Evolutionary conservation across 2,113 vertebrate genomes (phyloP).

Genomic region (Eretmodus cyanostictus): DNA sequence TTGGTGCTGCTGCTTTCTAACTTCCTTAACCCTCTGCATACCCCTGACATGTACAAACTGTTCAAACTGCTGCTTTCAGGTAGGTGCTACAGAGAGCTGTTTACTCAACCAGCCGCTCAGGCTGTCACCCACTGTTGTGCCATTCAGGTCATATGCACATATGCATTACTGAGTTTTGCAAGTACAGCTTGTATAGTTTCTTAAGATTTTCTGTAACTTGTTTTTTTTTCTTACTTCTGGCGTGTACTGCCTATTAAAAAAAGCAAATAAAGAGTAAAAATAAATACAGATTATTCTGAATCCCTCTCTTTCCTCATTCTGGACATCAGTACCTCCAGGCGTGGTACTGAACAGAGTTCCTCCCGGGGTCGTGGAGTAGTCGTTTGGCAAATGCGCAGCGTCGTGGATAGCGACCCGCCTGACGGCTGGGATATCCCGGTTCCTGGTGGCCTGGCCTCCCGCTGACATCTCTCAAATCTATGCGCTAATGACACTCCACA

Average conservation of each 20-base stretch:
- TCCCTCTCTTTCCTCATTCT: neutral
- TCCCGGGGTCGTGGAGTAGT: slow-evolving; percentile 87
- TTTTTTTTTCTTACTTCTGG: neutral
- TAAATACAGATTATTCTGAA: neutral
- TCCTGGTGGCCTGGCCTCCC: slow-evolving; percentile 71
- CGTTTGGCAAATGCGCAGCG: slow-evolving; percentile 79
- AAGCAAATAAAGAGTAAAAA: neutral
- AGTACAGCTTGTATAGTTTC: neutral
- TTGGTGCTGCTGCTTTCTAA: neutral
- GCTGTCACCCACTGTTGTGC: neutral
- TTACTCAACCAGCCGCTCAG: neutral
- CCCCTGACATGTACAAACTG: neutral
- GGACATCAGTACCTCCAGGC: slow-evolving; percentile 76
- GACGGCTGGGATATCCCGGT: slow-evolving; percentile 79
- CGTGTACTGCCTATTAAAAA: neutral
- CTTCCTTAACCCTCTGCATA: neutral
- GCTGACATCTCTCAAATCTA: slow-evolving; percentile 70
- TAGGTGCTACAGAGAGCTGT: neutral
- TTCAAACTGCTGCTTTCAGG: neutral
- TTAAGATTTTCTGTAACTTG: neutral
- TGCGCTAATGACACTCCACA: neutral
- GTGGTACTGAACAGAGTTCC: slow-evolving; percentile 90
- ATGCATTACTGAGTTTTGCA: neutral
- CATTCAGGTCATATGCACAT: neutral
- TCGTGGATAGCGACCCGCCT: slow-evolving; percentile 76